These are phyloP conservation scores for Dynastes tityus DNA, from an alignment of 2,888 invertebrate species.

Conservation along the genomic window DNA sequence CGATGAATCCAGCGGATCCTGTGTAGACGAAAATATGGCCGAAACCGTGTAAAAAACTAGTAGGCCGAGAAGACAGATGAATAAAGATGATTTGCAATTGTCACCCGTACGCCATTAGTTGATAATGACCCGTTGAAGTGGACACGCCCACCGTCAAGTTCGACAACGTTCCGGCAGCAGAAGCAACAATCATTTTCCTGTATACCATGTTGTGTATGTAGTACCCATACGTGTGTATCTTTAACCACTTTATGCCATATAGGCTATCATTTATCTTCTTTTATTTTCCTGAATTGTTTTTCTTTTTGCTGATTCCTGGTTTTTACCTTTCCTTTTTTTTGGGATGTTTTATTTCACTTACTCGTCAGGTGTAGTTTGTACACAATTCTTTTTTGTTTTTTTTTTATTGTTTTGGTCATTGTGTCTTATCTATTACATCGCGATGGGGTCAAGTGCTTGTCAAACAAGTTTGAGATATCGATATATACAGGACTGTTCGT, in stretches of 20 bases:
- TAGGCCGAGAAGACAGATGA: conserved; percentile 56
- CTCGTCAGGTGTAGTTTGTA: no score
- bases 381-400: neutral
- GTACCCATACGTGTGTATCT: no score
- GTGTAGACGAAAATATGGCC: conserved; percentile 63
- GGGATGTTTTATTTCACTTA: neutral
- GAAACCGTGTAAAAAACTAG: conserved; percentile 60
- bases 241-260: no score
- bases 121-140: conserved; percentile 59
- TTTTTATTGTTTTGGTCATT: neutral
- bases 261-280: no score
- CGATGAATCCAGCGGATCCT: no score
- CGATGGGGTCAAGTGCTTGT: neutral
- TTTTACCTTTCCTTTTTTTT: no score
- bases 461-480: neutral
- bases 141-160: conserved; percentile 55
- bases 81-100: conserved; percentile 63
- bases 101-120: conserved; percentile 65
- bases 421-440: neutral
- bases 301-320: no score
- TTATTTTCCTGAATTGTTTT: no score
- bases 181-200: conserved; percentile 44
- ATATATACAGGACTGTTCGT: no score
- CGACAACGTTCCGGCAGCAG: conserved; percentile 7
- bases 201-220: neutral